Percentiles rank a stretch among this genome's conserved stretches.
Conservation (phyloP, 1,140 invertebrate species). For the Cherax quadricarinatus region DNA sequence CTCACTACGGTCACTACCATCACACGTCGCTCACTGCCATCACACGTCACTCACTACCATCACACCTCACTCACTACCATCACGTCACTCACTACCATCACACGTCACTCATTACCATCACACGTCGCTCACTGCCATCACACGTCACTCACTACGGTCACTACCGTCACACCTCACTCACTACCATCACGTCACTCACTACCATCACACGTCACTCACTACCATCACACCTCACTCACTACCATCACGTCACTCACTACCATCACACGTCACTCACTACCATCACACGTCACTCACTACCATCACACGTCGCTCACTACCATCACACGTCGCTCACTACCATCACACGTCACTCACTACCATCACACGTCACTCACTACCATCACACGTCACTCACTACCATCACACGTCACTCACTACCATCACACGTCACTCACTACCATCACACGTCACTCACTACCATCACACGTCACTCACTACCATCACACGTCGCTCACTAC, state of each 20-base stretch:
- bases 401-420: too few species aligned
- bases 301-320: neutral
- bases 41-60: neutral
- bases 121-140: neutral
- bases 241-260: neutral
- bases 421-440: too few species aligned
- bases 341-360: too few species aligned
- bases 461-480: too few species aligned
- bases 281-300: neutral
- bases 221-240: too few species aligned
- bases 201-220: too few species aligned
- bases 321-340: neutral
- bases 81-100: neutral
- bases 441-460: too few species aligned
- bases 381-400: too few species aligned
- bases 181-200: too few species aligned
- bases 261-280: neutral
- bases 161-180: neutral
- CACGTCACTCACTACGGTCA: neutral
- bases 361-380: neutral
- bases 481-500: neutral
- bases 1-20: too few species aligned
- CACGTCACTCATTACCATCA: neutral
- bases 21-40: neutral
- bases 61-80: neutral